Evolutionary conservation across 2,113 vertebrate species (phyloP).

Genomic region (Piprites chloris): DNA sequence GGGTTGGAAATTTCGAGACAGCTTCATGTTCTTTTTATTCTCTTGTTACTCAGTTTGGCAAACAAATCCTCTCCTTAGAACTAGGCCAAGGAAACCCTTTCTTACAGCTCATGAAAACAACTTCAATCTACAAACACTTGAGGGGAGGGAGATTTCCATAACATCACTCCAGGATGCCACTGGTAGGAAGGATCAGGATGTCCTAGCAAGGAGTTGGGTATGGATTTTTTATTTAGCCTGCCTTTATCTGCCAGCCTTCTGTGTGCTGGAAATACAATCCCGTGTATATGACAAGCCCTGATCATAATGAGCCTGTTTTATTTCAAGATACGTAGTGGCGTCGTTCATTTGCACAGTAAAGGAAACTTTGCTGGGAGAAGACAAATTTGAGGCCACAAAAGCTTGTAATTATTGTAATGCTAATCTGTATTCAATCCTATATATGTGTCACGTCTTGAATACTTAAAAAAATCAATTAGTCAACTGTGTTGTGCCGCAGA

Average conservation of each 20-base stretch:
- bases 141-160: background rate
- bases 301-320: conserved; percentile 15
- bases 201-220: background rate
- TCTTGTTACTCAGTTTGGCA: background rate
- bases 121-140: background rate
- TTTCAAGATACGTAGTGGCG: background rate
- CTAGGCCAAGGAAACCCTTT: background rate
- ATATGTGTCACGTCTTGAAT: conserved; percentile 23
- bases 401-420: conserved; percentile 35
- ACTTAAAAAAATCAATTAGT: conserved; percentile 58
- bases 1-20: background rate
- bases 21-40: background rate
- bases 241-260: background rate
- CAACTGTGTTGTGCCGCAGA: conserved; percentile 12
- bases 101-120: background rate
- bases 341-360: conserved; percentile 39
- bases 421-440: conserved; percentile 50
- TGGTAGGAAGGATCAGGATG: background rate
- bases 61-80: background rate
- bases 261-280: background rate
- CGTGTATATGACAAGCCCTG: background rate
- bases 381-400: background rate
- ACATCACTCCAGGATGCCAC: background rate
- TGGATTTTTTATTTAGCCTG: background rate
- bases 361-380: background rate